Conservation (phyloP, 2,888 invertebrate genomes). For the Cataglyphis cursor region DNA sequence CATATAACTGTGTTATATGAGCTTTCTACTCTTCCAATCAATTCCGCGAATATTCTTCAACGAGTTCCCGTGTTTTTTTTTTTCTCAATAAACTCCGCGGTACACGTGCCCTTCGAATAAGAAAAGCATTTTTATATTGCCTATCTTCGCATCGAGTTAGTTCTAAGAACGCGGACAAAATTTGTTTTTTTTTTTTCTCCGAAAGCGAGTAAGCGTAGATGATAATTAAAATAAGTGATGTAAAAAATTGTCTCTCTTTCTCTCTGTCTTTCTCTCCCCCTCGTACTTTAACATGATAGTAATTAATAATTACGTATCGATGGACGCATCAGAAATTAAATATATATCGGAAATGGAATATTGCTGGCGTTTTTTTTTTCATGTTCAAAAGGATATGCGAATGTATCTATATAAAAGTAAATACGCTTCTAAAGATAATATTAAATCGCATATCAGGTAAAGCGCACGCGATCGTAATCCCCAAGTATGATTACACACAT, state of each 20-base stretch:
- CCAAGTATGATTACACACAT: neutral
- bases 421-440: neutral
- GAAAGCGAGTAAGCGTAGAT: neutral
- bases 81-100: neutral
- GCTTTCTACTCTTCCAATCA: neutral
- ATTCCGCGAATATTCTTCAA: neutral
- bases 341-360: neutral
- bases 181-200: neutral
- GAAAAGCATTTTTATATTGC: neutral
- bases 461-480: neutral
- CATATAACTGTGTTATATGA: neutral
- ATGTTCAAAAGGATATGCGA: neutral
- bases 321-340: neutral
- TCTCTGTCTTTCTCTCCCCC: neutral
- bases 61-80: neutral
- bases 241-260: neutral
- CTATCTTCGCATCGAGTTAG: neutral
- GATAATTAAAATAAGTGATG: neutral
- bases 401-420: neutral
- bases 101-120: neutral
- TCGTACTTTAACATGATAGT: neutral
- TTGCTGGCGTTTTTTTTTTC: neutral
- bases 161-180: neutral
- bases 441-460: neutral
- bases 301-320: neutral